These are phyloP conservation scores for Cichlasoma orientale DNA, from an alignment of 2,797 vertebrate species.

Conservation along the genomic window DNA sequence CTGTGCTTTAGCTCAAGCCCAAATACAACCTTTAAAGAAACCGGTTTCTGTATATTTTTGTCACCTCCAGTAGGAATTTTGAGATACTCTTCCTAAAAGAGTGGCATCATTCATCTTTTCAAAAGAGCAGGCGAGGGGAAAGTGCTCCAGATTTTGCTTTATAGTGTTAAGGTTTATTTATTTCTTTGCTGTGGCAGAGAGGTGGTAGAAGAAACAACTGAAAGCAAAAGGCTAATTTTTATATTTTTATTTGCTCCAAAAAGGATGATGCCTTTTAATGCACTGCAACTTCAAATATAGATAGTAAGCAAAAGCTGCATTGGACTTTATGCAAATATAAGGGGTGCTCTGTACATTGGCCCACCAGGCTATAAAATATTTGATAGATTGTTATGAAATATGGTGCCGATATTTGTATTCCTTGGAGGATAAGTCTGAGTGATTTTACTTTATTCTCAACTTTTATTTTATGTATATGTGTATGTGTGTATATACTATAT, in stretches of 20 bases:
- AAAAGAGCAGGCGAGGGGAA: slow-evolving; percentile 20
- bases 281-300: not conserved
- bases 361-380: not conserved
- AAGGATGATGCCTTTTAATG: not conserved
- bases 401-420: not conserved
- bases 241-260: not conserved
- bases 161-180: slow-evolving; percentile 36
- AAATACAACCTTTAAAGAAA: not conserved
- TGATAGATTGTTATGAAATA: not conserved
- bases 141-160: slow-evolving; percentile 25
- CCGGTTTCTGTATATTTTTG: slow-evolving; percentile 45
- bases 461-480: too few relatives aligned
- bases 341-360: not conserved
- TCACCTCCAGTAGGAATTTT: slow-evolving; percentile 33
- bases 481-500: too few relatives aligned
- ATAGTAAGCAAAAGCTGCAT: slow-evolving; percentile 1
- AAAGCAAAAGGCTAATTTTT: slow-evolving; percentile 18
- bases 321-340: not conserved
- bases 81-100: slow-evolving; percentile 20
- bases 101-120: slow-evolving; percentile 8
- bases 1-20: not conserved
- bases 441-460: not conserved
- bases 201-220: slow-evolving; percentile 8
- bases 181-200: slow-evolving; percentile 12
- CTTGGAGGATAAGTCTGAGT: not conserved